phyloP scores from a whole-genome alignment of 2,113 vertebrate genomes.

The Axis porcinus region DNA sequence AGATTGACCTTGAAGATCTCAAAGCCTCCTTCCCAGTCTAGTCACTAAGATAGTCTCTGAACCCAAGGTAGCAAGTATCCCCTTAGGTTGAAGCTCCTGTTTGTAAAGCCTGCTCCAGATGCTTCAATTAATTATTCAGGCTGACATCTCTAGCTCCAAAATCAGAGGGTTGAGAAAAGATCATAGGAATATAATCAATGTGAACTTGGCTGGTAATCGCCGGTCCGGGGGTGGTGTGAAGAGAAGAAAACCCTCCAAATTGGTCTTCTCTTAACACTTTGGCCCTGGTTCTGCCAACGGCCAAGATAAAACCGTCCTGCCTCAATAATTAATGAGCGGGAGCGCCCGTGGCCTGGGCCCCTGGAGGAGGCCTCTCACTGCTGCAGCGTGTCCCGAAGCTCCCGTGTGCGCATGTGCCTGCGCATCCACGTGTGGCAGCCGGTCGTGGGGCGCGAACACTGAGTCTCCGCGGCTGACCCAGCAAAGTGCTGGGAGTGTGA shows the following conservation, averaged over 20 bases:
- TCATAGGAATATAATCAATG: conserved; percentile 66
- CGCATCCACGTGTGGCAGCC: background rate
- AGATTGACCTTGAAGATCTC: background rate
- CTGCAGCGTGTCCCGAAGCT: background rate
- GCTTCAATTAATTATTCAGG: conserved; percentile 74
- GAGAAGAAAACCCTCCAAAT: conserved; percentile 51
- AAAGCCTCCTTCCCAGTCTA: background rate
- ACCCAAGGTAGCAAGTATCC: conserved; percentile 1
- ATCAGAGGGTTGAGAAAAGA: conserved; percentile 64
- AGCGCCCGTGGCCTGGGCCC: background rate
- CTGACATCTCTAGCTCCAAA: conserved; percentile 62
- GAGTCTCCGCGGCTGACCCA: conserved; percentile 88
- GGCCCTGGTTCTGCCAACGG: conserved; percentile 38
- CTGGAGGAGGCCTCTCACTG: background rate
- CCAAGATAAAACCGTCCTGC: conserved; percentile 46
- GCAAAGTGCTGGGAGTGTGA: conserved; percentile 80
- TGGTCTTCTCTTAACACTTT: background rate
- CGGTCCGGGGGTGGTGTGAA: conserved; percentile 29
- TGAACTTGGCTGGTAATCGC: conserved; percentile 50
- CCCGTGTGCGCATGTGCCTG: background rate
- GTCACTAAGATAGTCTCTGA: background rate
- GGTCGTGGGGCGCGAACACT: conserved; percentile 68
- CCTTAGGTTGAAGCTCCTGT: conserved; percentile 50
- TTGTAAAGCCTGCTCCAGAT: conserved; percentile 55
- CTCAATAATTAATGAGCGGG: conserved; percentile 39